Evolutionary conservation across 2,113 vertebrate species (phyloP), one percentile per base, ranked within the genome.

Genomic region (Phoxinus phoxinus): DNA sequence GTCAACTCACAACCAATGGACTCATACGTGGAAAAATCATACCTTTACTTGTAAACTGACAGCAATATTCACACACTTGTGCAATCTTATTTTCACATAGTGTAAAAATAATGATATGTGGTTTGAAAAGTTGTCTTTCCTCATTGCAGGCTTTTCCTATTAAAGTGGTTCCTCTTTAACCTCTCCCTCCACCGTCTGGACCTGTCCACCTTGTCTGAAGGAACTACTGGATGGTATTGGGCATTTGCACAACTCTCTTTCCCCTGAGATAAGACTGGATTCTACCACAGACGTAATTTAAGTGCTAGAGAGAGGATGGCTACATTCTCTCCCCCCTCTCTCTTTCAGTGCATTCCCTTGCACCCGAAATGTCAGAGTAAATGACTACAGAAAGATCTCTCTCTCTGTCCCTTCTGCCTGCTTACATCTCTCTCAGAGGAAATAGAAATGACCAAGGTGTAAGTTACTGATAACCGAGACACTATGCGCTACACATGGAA

Each of bases 251-350:
- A 13, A 5, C n/a, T 21, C 67, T 72, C 41, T 53, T 25, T 67
- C 74, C 21, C 74, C 56, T n/a, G 83, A 83, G 53, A 87, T 75
- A 83, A 37, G 56, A 59, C 30, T 46, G 41, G 51, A 37, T 81
- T 85, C 73, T 35, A 65, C 72, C 65, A 58, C 83, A 48, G 46
- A 2, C 23, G 79, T 67, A 89, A 87, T 87, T 87, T 74, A 89
- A 79, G 78, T 78, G 79, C 32, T 74, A 75, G 51, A 71, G 63
- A 87, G 51, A 78, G 71, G 61, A 71, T 73, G 37, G 11, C 65
- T 35, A 67, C 32, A 80, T 25, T 71, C 73, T 41, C 48, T 58
- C 17, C 37, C 65, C 48, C 37, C 53, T 51, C 19, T 81, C 78
- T 35, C 83, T 61, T 25, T 59, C 17, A 81, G 63, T 74, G 46